phyloP scores from a whole-genome alignment of 2,113 vertebrate genomes.

The Crocuta crocuta region DNA sequence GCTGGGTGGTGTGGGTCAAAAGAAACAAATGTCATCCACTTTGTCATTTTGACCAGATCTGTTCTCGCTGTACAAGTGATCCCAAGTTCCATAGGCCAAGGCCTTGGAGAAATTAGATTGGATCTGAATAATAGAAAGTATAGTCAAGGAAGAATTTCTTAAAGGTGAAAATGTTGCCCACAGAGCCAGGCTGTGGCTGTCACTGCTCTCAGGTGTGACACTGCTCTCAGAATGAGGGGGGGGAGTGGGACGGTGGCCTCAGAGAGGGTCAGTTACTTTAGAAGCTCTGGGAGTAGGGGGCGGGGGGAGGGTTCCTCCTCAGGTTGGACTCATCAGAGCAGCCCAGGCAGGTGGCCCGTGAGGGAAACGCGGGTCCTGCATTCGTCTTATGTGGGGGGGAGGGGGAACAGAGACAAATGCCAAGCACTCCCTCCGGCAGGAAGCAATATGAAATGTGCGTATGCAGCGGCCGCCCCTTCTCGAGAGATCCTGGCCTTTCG shows the following conservation, averaged over 20 bases:
- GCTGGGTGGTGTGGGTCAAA: neutral
- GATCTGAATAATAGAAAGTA: neutral
- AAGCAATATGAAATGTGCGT: neutral
- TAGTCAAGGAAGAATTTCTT: neutral
- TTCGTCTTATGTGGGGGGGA: neutral
- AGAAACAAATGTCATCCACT: neutral
- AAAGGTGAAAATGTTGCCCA: neutral
- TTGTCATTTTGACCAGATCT: constrained; percentile 3
- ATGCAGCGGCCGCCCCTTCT: fast-evolving
- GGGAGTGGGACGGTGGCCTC: too few relatives aligned
- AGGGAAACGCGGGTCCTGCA: neutral
- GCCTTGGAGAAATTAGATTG: neutral
- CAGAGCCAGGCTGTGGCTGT: too few relatives aligned
- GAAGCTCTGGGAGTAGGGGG: neutral
- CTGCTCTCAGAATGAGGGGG: neutral
- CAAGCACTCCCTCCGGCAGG: neutral
- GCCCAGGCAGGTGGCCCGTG: neutral
- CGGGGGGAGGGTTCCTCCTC: neutral
- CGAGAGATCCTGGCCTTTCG: constrained; percentile 32
- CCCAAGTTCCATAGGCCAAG: neutral
- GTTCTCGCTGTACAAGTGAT: neutral
- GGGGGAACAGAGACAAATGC: neutral
- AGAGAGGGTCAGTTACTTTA: neutral
- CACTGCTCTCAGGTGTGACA: neutral
- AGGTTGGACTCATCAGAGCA: neutral